Evolutionary conservation across 1,140 invertebrate genomes (phyloP).

Genomic region (Drosophila saltans): DNA sequence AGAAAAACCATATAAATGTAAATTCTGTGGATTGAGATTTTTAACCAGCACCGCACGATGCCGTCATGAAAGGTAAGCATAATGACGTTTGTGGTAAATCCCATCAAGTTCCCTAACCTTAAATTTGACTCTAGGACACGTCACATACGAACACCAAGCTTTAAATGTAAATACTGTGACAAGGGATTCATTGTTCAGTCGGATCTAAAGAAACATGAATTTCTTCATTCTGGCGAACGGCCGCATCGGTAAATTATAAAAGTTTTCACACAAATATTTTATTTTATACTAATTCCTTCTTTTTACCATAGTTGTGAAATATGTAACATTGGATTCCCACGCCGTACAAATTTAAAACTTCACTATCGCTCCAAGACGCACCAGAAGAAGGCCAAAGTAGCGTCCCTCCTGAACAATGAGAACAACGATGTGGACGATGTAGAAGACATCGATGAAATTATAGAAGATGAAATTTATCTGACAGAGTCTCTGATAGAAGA

Average conservation of each 20-base stretch:
- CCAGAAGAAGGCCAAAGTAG: slow-evolving; percentile 4
- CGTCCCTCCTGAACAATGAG: background rate
- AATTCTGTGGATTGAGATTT: slow-evolving; percentile 35
- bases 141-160: slow-evolving; percentile 24
- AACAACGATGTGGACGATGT: slow-evolving; percentile 9
- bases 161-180: slow-evolving; percentile 31
- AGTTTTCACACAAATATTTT: background rate
- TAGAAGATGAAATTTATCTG: slow-evolving; percentile 20
- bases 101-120: background rate
- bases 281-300: background rate
- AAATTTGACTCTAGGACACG: background rate
- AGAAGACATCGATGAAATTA: slow-evolving; percentile 1
- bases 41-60: slow-evolving; percentile 32
- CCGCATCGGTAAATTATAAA: slow-evolving; percentile 29
- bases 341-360: slow-evolving; percentile 23
- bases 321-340: slow-evolving; percentile 32
- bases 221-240: slow-evolving; percentile 30
- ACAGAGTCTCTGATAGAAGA: background rate
- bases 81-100: background rate
- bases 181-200: slow-evolving; percentile 30
- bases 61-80: slow-evolving; percentile 39
- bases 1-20: slow-evolving; percentile 41
- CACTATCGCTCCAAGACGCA: slow-evolving; percentile 31
- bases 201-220: slow-evolving; percentile 37
- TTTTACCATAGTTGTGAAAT: slow-evolving; percentile 32